Evolutionary conservation across 2,888 invertebrate species (phyloP), one percentile per base, ranked within the genome.

Genomic region (Eulithis prunata): DNA sequence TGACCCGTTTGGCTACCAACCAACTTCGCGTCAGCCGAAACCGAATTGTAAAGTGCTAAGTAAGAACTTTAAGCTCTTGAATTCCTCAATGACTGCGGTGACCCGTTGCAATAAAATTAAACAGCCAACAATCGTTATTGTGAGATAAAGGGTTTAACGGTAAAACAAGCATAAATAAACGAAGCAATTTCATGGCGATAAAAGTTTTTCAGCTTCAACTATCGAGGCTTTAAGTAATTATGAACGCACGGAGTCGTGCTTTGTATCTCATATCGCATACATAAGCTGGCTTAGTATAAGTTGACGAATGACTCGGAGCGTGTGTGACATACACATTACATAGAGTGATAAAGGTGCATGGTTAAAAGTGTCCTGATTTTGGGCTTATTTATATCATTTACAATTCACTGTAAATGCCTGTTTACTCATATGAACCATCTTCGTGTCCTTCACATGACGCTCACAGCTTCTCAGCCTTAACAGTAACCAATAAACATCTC

Each of bases 401-500:
- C 2, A 4, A 28, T 47, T 6, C 36, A 38, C 36, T 8, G 32
- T 8, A 41, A 8, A 41, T 4, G 10, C 2, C 21, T 21, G 21
- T 41, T 14, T 47, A 47, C 5, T 2, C 1, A 14, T n/a, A 47
- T 14, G 3, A 4, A n/a, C 12, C 45, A 45, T 45, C 12, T 3
- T 7, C 14, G 13, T 14, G 8, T 14, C 47, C 47, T 47, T 47
- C 21, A 49, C 21, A 21, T 11, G 10, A 49, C 11, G 11, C 21
- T 49, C 4, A 11, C 49, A 21, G 49, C 47, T 21, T 46, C 14
- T 51, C 5, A 51, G 28, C 21, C 21, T n/a, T 78, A 79, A 82
- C 81, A 78, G 82, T 82, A 81, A 77, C 77, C 76, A 80, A 82
- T 79, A 75, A 75, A 68, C 72, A 76, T 80, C 75, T 75, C 71